Base-by-base conservation (phyloP, 2,113 vertebrate genomes). In the Axis porcinus region DNA sequence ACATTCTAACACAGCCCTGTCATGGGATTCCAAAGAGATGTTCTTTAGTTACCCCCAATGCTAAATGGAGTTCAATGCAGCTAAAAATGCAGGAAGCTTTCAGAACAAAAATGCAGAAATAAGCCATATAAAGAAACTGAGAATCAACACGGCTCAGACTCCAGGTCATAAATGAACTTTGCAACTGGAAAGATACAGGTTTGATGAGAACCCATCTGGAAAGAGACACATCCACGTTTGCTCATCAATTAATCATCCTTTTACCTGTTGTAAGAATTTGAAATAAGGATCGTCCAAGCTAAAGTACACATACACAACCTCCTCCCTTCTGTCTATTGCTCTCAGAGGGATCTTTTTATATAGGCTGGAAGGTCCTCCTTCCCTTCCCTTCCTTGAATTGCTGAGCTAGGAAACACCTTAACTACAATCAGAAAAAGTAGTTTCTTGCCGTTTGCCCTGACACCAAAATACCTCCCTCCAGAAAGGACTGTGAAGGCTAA, bases 51-150 rank as follows among this genome's bases (percentile, higher is more conserved):
- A 64, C 25, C 47, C 19, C 27, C 45, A 67, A 19, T 23, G 27
- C 54, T 54, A 81, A 89, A 23, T 54, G 43, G 43, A 70, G 28
- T 91, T 81, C 47, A 90, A 82, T 23, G 28, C 43, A 96, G 30
- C 40, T 12, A 94, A 79, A 79, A 28, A 3, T 33, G 16, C 57
- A 43, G 28, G 27, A 21, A 90, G 6, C 40, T 55, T 94, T 36
- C 47, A 82, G 83, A 33, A 81, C 16, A 45, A 85, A 74, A 89
- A 58, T 43, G 9, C 19, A 95, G n/a, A 96, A 74, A 91, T 83
- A 57, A 88, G 45, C 36, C 21, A 27, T 10, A 33, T 25, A 50
- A 60, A 47, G 57, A 92, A 50, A 78, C 6, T 9, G 8, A 94
- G 79, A 84, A 67, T 40, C 45, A 70, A 19, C 28, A 83, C 25